Base-by-base conservation (phyloP, 1,140 invertebrate genomes). In the Drosophila navojoa region DNA sequence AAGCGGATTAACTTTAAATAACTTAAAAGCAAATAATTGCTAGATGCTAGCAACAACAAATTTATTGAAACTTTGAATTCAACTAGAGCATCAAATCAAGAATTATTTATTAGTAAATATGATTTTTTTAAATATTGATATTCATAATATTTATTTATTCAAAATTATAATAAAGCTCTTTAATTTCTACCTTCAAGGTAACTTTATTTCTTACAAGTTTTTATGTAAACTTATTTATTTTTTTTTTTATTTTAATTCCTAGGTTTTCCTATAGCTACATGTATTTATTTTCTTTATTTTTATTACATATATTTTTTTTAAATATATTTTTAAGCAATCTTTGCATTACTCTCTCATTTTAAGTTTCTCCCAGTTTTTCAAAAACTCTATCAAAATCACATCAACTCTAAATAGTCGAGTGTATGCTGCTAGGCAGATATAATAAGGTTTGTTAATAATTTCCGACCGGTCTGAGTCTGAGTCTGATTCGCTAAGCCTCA, bases 391-490 rank as follows among this genome's bases (percentile, higher is more conserved):
- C 16, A 6, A 53, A 53, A 22, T 52, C 55, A 35, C n/a, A 53
- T 45, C 66, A 50, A 49, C 19, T 5, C 10, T 11, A 22, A 16
- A 15, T 15, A 16, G 22, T 7, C 32, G 13, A 80, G 81, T 40
- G 81, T 77, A 84, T 71, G 15, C 19, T 22, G 15, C n/a, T 35
- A 54, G 52, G 27, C 70, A 77, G 60, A 81, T 86, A 81, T 78
- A 75, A 85, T 86, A 75, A 78, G 67, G 64, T 71, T 77, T 80
- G 74, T 54, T 81, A 85, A 85, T 86, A 85, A 85, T 75, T 85
- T 85, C 81, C 81, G 81, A 55, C 75, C 71, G 62, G 47, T 63
- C 70, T 10, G 22, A 57, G 77, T 45, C 44, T 10, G 22, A 57
- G 77, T 45, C 42, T 45, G 42, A 45, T 15, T 77, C 77, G 62